phyloP scores from a whole-genome alignment of 2,797 vertebrate genomes.

The Limnodromus scolopaceus region DNA sequence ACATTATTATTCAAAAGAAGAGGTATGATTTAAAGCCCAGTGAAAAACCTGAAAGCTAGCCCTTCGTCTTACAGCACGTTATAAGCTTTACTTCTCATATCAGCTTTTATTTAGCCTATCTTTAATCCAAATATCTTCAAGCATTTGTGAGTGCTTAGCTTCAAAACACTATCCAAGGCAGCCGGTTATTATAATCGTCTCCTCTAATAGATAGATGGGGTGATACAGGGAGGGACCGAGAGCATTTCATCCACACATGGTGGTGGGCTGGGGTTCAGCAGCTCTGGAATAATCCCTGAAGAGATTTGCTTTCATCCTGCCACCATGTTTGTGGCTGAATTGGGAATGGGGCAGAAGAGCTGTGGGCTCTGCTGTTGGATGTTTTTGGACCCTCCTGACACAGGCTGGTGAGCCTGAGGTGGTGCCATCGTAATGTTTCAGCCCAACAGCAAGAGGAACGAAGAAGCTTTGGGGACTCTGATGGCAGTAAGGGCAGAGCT shows the following conservation, averaged over 20 bases:
- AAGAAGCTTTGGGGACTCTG: background rate
- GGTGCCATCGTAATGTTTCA: background rate
- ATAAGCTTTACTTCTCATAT: background rate
- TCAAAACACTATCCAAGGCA: background rate
- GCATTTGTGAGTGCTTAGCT: conserved; percentile 1
- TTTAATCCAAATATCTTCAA: conserved; percentile 8
- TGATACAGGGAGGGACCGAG: background rate
- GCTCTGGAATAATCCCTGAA: background rate
- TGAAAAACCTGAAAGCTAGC: background rate
- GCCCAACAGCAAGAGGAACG: background rate
- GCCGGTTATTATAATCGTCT: background rate
- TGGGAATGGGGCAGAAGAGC: background rate
- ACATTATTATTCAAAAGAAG: background rate
- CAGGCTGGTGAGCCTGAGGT: background rate
- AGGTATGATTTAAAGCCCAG: background rate
- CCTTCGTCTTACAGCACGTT: background rate
- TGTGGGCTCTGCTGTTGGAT: background rate
- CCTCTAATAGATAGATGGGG: background rate
- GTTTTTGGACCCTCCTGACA: background rate
- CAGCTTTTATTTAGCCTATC: background rate
- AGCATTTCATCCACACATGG: background rate
- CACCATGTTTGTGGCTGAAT: background rate
- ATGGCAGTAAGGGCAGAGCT: background rate
- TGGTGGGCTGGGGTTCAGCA: background rate
- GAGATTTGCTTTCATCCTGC: background rate